These are phyloP conservation scores for Chiloscyllium plagiosum DNA, from an alignment of 2,113 vertebrate species.

Conservation along the genomic window DNA sequence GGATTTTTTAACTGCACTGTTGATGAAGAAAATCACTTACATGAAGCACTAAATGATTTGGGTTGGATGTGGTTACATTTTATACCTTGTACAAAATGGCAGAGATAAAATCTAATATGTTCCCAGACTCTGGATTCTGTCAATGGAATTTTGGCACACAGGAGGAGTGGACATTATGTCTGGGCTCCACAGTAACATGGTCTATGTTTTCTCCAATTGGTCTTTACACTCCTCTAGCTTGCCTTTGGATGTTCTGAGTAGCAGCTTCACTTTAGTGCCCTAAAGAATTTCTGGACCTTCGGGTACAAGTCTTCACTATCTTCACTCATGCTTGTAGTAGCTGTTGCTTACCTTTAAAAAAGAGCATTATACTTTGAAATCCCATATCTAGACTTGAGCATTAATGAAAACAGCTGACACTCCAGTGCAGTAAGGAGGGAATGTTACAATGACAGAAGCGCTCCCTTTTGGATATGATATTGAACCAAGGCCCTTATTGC, in stretches of 20 bases:
- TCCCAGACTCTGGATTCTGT: neutral
- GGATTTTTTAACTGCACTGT: conserved; percentile 33
- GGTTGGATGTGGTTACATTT: neutral
- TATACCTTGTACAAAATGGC: neutral
- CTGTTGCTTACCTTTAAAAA: no score
- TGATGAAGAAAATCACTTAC: conserved; percentile 37
- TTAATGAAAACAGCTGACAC: no score
- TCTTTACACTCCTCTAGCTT: neutral
- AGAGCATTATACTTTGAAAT: no score
- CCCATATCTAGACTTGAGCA: no score
- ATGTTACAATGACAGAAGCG: no score
- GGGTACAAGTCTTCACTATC: neutral
- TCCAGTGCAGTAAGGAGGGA: no score
- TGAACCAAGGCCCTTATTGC: no score
- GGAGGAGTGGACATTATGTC: neutral
- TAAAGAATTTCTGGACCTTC: neutral
- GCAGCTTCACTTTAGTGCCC: neutral
- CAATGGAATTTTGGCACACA: neutral
- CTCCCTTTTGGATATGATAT: no score
- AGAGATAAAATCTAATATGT: neutral
- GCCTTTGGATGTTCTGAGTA: neutral
- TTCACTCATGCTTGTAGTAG: no score
- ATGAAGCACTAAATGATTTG: neutral
- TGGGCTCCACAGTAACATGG: no score
- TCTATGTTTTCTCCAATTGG: neutral